These are phyloP conservation scores for Crocuta crocuta DNA, from an alignment of 2,113 vertebrate species.

Conservation along the genomic window DNA sequence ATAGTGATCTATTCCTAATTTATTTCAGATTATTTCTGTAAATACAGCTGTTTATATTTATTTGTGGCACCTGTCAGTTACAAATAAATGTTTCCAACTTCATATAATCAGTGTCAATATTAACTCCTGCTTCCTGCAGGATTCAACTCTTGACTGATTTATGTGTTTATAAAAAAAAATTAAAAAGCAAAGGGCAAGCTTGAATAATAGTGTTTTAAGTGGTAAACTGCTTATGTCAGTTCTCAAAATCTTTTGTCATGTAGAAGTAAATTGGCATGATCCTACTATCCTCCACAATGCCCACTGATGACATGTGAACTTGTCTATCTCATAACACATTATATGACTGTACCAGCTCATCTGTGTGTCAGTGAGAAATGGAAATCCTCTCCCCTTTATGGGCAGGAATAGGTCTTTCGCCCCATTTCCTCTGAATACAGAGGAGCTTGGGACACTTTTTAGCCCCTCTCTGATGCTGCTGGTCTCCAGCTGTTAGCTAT, in stretches of 20 bases:
- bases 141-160: background rate
- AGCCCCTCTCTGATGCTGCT: background rate
- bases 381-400: background rate
- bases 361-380: background rate
- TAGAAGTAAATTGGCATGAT: background rate
- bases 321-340: background rate
- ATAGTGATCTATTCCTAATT: background rate
- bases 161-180: background rate
- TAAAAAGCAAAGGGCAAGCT: background rate
- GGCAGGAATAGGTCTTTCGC: background rate
- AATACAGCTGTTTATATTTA: background rate
- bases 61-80: background rate
- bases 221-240: background rate
- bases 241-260: background rate
- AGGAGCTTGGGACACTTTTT: background rate
- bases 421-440: background rate
- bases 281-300: background rate
- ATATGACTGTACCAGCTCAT: background rate
- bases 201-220: background rate
- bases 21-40: background rate
- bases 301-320: background rate
- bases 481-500: background rate
- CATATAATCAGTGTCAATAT: background rate
- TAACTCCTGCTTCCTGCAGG: background rate
- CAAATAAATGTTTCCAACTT: constrained; percentile 44